Base-by-base conservation (phyloP, 2,888 invertebrate genomes). In the Plebejus melissa region DNA sequence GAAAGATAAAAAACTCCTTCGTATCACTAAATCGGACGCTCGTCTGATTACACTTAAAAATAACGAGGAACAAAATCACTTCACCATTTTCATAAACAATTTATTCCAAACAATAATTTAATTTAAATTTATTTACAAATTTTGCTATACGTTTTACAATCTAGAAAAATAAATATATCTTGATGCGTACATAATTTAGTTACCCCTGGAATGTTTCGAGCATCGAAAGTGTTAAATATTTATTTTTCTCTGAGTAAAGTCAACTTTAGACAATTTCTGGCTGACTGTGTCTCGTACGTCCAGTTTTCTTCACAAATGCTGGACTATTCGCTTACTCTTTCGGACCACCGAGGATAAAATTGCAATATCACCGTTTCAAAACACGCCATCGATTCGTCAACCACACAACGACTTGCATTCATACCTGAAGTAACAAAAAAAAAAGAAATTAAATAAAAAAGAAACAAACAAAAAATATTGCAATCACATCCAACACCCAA, bases 351-450 rank as follows among this genome's bases (percentile, higher is more conserved):
- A 77, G 84, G 84, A 86, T 85, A 84, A 79, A 87, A 88, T 88
- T 88, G 87, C 86, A 88, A 88, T 89, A 86, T 84, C 84, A 86
- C 83, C 81, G 80, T 83, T 83, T 84, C 83, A 83, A 84, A 79
- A 82, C 83, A 79, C 81, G 84, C 79, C 84, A 83, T 80, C 80
- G 78, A 77, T 80, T 81, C 80, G 86, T 91, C 90, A 93, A 89
- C 91, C 93, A 91, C 93, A 93, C 81, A 93, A 88, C 78, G 92
- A 88, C 83, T 86, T 90, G 90, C 93, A 93, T 83, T 93, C 93
- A 90, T 93, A 93, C 93, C 93, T 93, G 90, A 80, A 84, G 84
- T 81, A 80, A 80, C 84, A 85, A 85, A 82, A 77, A 81, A 86
- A 86, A 79, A 84, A 82, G 81, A 79, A 78, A 80, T 81, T 79